Evolutionary conservation across 2,113 vertebrate species (phyloP), one percentile per base, ranked within the genome.

Genomic region (Misgurnus anguillicaudatus): DNA sequence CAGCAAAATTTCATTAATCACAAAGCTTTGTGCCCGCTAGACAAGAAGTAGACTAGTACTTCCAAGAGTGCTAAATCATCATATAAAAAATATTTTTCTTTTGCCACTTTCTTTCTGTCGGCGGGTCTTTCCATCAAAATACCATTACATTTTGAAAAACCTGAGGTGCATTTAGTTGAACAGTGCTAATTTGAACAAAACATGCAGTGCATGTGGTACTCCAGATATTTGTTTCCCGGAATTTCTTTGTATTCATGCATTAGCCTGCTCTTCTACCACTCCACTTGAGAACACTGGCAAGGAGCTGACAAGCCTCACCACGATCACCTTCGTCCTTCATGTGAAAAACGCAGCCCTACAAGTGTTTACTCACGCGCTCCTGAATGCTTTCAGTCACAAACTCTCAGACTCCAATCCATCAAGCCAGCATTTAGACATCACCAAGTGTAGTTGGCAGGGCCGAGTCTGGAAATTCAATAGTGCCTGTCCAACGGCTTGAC

Each of bases 151-250:
- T 89, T 93, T 90, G 80, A 92, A 90, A 89, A 90, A 88, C 48
- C 24, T 89, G 88, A 87, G 83, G 82, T 87, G 80, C 87, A 87
- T 87, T 91, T 90, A 90, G 85, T 89, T 85, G 86, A 89, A 87
- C 88, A 87, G 90, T 89, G 89, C 86, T 84, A 80, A 86, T 84
- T 90, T 92, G 87, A 91, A 92, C 89, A 88, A 92, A 88, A 86
- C 82, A 92, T 90, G 80, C 90, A 86, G 83, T 76, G 70, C 72
- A 82, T 77, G 60, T 76, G 80, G 86, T 84, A 82, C 85, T 87
- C 77, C 21, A 39, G 3, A 51, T 19, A 7, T 19, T 6, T 57
- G 63, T 42, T 31, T 62, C 17, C 10, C 4, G 11, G 21, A 24
- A 16, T 60, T 39, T 41, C 61, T 51, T 51, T 4, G 5, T 63